Evolutionary conservation across 2,888 invertebrate genomes (phyloP), one percentile per base, ranked within the genome.

Genomic region (Caenorhabditis parvicauda): DNA sequence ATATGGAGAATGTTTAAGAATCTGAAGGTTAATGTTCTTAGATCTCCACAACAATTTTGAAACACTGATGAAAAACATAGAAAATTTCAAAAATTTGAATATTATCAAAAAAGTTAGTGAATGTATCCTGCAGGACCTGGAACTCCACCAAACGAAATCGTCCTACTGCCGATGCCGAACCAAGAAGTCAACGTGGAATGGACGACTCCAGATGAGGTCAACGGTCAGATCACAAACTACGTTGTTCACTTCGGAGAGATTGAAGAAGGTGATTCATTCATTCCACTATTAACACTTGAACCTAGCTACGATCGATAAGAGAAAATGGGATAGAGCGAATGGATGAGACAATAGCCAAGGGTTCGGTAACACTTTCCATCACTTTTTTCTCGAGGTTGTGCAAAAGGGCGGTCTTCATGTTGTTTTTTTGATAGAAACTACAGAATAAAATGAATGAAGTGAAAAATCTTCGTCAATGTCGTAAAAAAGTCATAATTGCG

Each of bases 121-220:
- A n/a, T n/a, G n/a, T n/a, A n/a, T n/a, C n/a, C n/a, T n/a, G n/a
- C 39, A 55, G 77, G 79, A 7, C 80, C 80, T 2, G 80, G 80
- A 22, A 73, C 76, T 6, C 70, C 80, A 12, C 80, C 80, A 6
- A 77, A 76, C 55, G 77, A 77, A 41, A 73, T 81, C 52, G 76
- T 75, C 14, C 65, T 74, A 6, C 41, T 75, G 21, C 76, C 79
- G 7, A 62, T 76, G 64, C 72, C 73, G 17, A 65, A 72, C 38
- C 75, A 79, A 53, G 74, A 68, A 43, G 63, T 78, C 28, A 75
- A 75, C 50, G 75, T 79, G 12, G 79, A 79, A 61, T 79, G 79
- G 79, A 77, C 77, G 4, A 67, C 76, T 25, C 79, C 79, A 6
- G 79, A 80, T 55, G 75, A 74, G 29, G 67, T 76, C 22, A 79